These are phyloP conservation scores for Fopius arisanus DNA, from an alignment of 1,140 invertebrate species.

Conservation along the genomic window DNA sequence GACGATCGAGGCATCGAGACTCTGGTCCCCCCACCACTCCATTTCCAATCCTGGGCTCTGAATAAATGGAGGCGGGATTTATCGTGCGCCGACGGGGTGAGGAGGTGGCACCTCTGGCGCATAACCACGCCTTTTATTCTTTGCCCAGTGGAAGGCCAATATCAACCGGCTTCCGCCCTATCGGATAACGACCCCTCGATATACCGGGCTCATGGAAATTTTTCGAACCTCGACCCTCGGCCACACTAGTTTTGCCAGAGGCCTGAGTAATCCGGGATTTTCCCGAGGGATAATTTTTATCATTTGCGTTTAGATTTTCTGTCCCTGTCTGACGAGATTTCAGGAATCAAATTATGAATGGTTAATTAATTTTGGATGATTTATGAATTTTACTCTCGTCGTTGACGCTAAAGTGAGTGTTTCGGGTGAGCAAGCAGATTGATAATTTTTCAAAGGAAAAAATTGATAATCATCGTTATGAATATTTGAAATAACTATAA, in stretches of 20 bases:
- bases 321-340: no score
- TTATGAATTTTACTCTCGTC: no score
- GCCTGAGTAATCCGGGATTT: neutral
- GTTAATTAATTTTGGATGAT: no score
- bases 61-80: neutral
- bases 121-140: conserved; percentile 30
- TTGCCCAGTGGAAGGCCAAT: neutral
- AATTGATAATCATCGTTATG: neutral
- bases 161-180: conserved; percentile 23
- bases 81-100: conserved; percentile 24
- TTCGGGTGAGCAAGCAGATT: no score
- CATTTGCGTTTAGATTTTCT: no score
- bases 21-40: conserved; percentile 37
- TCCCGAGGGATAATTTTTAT: neutral
- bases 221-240: neutral
- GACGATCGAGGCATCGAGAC: conserved; percentile 5
- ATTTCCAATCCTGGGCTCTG: conserved; percentile 21
- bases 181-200: conserved; percentile 36
- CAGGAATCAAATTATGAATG: no score
- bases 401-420: neutral
- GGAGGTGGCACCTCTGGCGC: conserved; percentile 15
- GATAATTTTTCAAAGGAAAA: neutral
- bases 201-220: conserved; percentile 2
- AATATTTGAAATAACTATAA: neutral
- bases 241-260: neutral